phyloP scores from a whole-genome alignment of 1,140 invertebrate genomes.

The Drusus annulatus region DNA sequence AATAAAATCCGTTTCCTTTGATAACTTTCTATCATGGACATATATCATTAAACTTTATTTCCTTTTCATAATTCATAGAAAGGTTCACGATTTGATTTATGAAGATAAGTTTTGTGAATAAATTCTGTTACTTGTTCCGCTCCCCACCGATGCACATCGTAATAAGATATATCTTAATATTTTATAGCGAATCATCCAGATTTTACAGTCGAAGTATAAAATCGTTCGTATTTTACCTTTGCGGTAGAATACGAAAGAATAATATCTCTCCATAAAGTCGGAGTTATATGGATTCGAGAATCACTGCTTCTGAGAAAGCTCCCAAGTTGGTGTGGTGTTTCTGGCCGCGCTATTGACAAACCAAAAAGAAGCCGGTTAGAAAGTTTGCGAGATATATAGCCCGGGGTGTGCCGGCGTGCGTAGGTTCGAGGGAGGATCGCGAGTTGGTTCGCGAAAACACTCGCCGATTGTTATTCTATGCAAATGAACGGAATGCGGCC shows the following conservation, averaged over 20 bases:
- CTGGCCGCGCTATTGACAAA: slow-evolving; percentile 47
- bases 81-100: slow-evolving; percentile 38
- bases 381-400: slow-evolving; percentile 53
- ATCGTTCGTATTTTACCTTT: slow-evolving; percentile 40
- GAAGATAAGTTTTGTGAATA: slow-evolving; percentile 44
- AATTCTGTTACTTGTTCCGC: neutral
- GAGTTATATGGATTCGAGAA: slow-evolving; percentile 38
- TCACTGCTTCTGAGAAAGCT: slow-evolving; percentile 35
- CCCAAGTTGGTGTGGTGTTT: slow-evolving; percentile 28
- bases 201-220: slow-evolving; percentile 47
- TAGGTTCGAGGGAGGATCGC: slow-evolving; percentile 18
- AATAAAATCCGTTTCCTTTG: slow-evolving; percentile 19
- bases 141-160: slow-evolving; percentile 38
- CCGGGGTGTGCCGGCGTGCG: slow-evolving; percentile 43
- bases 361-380: slow-evolving; percentile 48
- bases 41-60: slow-evolving; percentile 41
- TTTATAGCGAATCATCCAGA: slow-evolving; percentile 40
- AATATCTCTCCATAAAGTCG: slow-evolving; percentile 36
- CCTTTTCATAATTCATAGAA: slow-evolving; percentile 39
- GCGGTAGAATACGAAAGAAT: slow-evolving; percentile 23
- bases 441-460: slow-evolving; percentile 47
- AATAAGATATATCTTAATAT: slow-evolving; percentile 40
- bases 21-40: slow-evolving; percentile 35
- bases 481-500: slow-evolving; percentile 54
- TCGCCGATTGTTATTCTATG: slow-evolving; percentile 60